These are phyloP conservation scores for Folsomia candida DNA, from an alignment of 2,888 invertebrate genomes.

Conservation along the genomic window DNA sequence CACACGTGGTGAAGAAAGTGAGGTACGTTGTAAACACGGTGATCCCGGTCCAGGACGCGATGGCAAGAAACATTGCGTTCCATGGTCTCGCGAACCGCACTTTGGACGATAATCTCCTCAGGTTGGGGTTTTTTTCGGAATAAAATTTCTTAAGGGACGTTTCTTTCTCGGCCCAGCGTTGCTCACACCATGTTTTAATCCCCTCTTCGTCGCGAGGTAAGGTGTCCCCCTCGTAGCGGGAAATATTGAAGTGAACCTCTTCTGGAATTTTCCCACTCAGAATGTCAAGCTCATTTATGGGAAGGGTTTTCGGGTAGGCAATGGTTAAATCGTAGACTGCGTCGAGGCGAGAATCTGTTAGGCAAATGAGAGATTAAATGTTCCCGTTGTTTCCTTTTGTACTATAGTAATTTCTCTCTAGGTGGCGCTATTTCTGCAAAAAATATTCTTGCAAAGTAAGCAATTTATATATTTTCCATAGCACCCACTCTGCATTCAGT, in stretches of 20 bases:
- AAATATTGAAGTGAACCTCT: conserved; percentile 72
- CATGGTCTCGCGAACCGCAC: conserved; percentile 40
- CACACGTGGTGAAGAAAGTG: conserved; percentile 56
- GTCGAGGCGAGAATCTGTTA: conserved; percentile 62
- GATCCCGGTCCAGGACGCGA: conserved; percentile 66
- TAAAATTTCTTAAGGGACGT: conserved; percentile 62
- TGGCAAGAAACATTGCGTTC: conserved; percentile 59
- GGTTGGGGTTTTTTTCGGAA: conserved; percentile 13
- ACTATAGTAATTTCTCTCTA: no score
- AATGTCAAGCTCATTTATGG: conserved; percentile 70
- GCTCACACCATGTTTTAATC: conserved; percentile 65
- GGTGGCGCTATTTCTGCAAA: no score
- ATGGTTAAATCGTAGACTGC: conserved; percentile 83
- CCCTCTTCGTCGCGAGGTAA: conserved; percentile 62
- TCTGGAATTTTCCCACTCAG: conserved; percentile 69
- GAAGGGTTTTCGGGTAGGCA: conserved; percentile 73
- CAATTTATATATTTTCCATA: no score
- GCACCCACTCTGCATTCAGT: no score
- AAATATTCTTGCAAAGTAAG: no score
- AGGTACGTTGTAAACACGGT: conserved; percentile 56
- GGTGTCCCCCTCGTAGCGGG: conserved; percentile 62
- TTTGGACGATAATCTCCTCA: conserved; percentile 24
- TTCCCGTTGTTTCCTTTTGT: background rate
- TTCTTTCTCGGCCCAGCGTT: conserved; percentile 68
- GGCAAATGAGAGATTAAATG: background rate